Evolutionary conservation across 2,888 invertebrate species (phyloP).

Genomic region (Bruchidius siliquastri): DNA sequence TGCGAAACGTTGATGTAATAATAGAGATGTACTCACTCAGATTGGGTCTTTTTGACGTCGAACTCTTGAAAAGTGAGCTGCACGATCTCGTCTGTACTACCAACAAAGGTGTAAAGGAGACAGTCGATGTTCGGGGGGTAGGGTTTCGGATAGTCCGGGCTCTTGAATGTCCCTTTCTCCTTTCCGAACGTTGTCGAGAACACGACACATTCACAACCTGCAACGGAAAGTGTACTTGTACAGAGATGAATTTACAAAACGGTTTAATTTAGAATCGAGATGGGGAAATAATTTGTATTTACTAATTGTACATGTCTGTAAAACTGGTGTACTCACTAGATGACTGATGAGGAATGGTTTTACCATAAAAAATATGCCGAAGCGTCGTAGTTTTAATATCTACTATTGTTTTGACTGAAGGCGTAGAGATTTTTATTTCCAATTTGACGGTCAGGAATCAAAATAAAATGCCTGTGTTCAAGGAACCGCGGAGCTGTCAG

Average conservation of each 20-base stretch:
- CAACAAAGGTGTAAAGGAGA: conserved; percentile 78
- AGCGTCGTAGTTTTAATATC: too few relatives aligned
- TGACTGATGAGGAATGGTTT: too few relatives aligned
- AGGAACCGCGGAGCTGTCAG: too few relatives aligned
- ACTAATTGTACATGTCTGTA: too few relatives aligned
- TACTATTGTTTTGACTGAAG: too few relatives aligned
- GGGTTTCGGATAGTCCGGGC: conserved; percentile 76
- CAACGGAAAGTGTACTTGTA: conserved; percentile 30
- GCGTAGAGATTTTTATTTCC: too few relatives aligned
- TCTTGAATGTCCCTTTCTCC: conserved; percentile 75
- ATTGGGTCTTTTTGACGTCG: conserved; percentile 63
- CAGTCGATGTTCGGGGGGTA: conserved; percentile 74
- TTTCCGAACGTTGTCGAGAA: conserved; percentile 76
- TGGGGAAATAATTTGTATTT: too few relatives aligned
- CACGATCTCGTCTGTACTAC: conserved; percentile 73
- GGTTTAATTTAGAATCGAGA: too few relatives aligned
- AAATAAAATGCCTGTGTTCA: too few relatives aligned
- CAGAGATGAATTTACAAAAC: not conserved
- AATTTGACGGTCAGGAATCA: too few relatives aligned
- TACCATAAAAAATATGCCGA: too few relatives aligned
- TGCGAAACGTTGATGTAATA: not conserved
- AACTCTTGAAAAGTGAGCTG: conserved; percentile 77
- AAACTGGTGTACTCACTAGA: too few relatives aligned
- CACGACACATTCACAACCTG: conserved; percentile 80
- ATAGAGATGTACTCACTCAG: conserved; percentile 56